A percentile compares a stretch with the other conserved stretches of the same genome.
Conservation (phyloP, 1,140 invertebrate genomes). For the Drosophila triauraria region DNA sequence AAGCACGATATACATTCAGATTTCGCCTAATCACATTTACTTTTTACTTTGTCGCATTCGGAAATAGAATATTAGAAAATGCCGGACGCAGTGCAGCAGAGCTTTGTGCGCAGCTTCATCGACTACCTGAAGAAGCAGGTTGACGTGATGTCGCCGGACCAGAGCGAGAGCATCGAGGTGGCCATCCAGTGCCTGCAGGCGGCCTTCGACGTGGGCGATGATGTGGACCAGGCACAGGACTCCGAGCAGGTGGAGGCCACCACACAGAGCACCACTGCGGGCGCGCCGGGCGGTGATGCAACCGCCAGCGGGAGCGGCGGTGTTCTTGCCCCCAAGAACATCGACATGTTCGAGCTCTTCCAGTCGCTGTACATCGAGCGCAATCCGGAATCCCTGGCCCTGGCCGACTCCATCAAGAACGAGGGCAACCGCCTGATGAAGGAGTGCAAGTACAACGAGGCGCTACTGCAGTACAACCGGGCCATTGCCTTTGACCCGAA, state of each 20-base stretch:
- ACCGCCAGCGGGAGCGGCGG: conserved; percentile 54
- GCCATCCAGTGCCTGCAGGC: conserved; percentile 92
- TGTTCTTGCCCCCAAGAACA: conserved; percentile 68
- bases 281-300: conserved; percentile 23
- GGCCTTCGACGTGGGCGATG: conserved; percentile 88
- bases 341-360: conserved; percentile 86
- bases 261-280: conserved; percentile 36
- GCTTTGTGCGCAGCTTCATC: conserved; percentile 79
- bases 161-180: conserved; percentile 92
- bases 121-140: conserved; percentile 77
- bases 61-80: conserved; percentile 37
- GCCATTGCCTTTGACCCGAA: conserved; percentile 93
- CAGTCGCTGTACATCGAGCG: conserved; percentile 79
- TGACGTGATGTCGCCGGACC: conserved; percentile 86
- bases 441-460: conserved; percentile 91
- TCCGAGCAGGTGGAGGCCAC: conserved; percentile 31
- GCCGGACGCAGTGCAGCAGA: conserved; percentile 78
- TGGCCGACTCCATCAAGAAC: conserved; percentile 92
- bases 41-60: background rate
- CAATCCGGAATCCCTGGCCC: conserved; percentile 86
- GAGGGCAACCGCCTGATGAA: conserved; percentile 96
- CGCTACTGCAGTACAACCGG: conserved; percentile 92
- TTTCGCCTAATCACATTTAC: conserved; percentile 41
- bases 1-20: background rate
- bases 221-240: conserved; percentile 83